Base-by-base conservation (phyloP, 2,888 invertebrate genomes). In the Cantharis rufa region DNA sequence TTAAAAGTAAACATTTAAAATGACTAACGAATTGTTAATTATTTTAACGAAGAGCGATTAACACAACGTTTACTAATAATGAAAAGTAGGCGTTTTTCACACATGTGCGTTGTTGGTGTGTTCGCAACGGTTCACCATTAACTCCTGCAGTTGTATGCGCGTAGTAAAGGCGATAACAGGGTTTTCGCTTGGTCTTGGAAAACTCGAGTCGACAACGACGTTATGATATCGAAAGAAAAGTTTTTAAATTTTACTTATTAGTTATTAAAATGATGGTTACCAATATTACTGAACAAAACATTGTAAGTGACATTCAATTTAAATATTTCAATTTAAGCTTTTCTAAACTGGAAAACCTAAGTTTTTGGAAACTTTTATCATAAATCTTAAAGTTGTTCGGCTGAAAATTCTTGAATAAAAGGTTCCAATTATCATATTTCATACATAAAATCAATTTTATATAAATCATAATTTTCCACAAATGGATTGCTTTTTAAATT, bases 81-180 rank as follows among this genome's bases (percentile, higher is more conserved):
- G 48, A 48, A 48, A 48, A 73, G 73, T 69, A 69, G 73, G 73
- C 73, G 73, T 73, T 64, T 66, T 73, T 73, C 73, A 73, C 73
- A 73, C 73, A 73, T 73, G 73, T 73, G 73, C 73, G 69, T 69
- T 27, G 73, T 62, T 48, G 66, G 66, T 69, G 32, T 72, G 63
- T 73, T 69, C 69, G 61, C 3, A 48, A 69, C 73, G 27, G 24
- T 69, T 62, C 73, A 69, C 18, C 62, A 72, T 48, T 21, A 63
- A 73, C 69, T 73, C 62, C 32, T 73, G 62, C 73, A 73, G 73
- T 73, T 69, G 73, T 69, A 62, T 73, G 69, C 69, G 73, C 73
- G 73, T 32, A 48, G 72, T 15, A 48, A 72, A 48, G 61, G 18
- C 24, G 18, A 66, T 28, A 21, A 63, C 21, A 71, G 62, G 70